Conservation (phyloP, 2,797 vertebrate genomes). For the Sebastes wilsoni region DNA sequence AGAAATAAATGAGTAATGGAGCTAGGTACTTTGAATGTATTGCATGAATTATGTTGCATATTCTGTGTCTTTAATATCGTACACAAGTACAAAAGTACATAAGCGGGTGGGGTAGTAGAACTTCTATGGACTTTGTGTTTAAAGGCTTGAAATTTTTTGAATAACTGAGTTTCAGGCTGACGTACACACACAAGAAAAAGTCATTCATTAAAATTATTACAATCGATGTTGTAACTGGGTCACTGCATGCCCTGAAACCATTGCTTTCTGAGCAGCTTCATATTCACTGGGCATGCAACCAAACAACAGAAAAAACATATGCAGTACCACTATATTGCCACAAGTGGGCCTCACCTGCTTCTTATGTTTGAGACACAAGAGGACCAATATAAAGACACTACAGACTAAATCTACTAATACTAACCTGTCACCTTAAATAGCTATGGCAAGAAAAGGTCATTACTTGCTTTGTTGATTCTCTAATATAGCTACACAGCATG, state of each 20-base stretch:
- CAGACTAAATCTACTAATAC: not conserved
- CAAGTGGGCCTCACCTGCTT: slow-evolving; percentile 54
- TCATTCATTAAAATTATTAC: slow-evolving; percentile 24
- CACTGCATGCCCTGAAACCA: slow-evolving; percentile 12
- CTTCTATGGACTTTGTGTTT: slow-evolving; percentile 2
- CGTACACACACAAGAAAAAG: not conserved
- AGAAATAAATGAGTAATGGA: not conserved
- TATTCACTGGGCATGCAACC: not conserved
- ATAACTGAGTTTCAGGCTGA: slow-evolving; percentile 1
- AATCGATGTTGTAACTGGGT: slow-evolving; percentile 36
- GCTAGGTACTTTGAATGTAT: not conserved
- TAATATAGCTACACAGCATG: not conserved
- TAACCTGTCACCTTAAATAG: not conserved
- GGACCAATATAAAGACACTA: not conserved
- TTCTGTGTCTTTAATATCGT: not conserved
- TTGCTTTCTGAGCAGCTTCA: slow-evolving; percentile 17
- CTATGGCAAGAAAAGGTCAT: not conserved
- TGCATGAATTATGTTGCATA: not conserved
- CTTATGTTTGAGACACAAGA: slow-evolving; percentile 3
- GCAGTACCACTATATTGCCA: slow-evolving; percentile 46
- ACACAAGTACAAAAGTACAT: not conserved
- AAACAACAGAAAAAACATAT: slow-evolving; percentile 9
- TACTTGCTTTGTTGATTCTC: not conserved
- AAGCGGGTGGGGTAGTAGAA: not conserved
- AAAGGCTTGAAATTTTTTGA: slow-evolving; percentile 4